A percentile compares a stretch with the other conserved stretches of the same genome.
phyloP scores from a whole-genome alignment of 64 coral and sea anemone species.

The Trachythela sp. region DNA sequence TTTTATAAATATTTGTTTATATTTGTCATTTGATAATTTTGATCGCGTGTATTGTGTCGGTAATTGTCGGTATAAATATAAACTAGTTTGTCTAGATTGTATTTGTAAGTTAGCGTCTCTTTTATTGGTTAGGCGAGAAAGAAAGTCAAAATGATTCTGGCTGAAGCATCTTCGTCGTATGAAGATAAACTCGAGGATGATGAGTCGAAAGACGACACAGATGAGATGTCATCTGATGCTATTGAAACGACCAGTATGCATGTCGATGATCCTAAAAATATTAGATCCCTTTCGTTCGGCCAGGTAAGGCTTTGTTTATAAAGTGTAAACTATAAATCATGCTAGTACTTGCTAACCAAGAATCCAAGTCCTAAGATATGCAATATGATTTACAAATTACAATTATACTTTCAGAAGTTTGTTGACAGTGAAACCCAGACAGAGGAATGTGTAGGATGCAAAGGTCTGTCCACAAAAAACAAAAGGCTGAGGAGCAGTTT shows the following conservation, averaged over 20 bases:
- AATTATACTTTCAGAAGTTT: not conserved
- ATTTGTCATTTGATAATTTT: too few relatives aligned
- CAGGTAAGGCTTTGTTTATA: too few relatives aligned
- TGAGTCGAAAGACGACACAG: not conserved
- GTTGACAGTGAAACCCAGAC: not conserved
- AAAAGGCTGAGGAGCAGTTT: not conserved
- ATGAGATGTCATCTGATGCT: too few relatives aligned
- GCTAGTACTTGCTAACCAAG: not conserved
- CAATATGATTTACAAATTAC: not conserved
- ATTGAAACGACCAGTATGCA: not conserved
- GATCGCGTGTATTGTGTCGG: too few relatives aligned
- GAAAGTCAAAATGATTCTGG: not conserved
- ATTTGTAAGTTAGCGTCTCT: not conserved
- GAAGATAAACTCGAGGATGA: not conserved
- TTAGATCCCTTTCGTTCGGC: not conserved
- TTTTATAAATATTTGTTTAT: not conserved
- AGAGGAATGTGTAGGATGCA: not conserved
- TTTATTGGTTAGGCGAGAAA: not conserved
- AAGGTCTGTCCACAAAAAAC: not conserved
- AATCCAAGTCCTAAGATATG: not conserved
- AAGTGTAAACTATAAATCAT: too few relatives aligned
- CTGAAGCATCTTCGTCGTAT: not conserved
- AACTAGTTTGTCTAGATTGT: not conserved
- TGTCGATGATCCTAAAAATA: not conserved
- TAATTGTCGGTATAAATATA: too few relatives aligned